Conservation (phyloP, 2,113 vertebrate genomes). For the Trogon surrucura region DNA sequence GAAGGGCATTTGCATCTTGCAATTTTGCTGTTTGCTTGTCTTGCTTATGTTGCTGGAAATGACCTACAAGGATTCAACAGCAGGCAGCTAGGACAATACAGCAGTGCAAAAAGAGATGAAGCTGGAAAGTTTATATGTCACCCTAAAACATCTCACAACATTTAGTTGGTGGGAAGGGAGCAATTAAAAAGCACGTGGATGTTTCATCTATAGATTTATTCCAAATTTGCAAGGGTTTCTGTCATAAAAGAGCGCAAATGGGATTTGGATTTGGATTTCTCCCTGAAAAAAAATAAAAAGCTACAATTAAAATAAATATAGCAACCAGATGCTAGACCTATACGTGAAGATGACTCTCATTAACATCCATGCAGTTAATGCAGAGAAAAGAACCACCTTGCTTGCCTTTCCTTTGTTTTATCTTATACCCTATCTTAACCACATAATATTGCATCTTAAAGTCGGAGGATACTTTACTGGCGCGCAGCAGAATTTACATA, state of each 20-base stretch:
- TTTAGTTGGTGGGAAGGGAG: background rate
- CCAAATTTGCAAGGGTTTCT: background rate
- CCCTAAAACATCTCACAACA: background rate
- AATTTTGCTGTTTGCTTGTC: constrained; percentile 63
- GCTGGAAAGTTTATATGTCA: constrained; percentile 24
- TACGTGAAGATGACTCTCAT: constrained; percentile 9
- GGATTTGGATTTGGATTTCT: background rate
- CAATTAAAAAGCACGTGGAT: constrained; percentile 2
- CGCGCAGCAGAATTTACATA: constrained; percentile 1
- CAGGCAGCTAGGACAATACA: constrained; percentile 11
- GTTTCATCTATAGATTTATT: constrained; percentile 19
- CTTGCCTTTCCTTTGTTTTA: constrained; percentile 37
- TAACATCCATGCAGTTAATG: constrained; percentile 33
- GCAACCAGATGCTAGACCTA: constrained; percentile 38
- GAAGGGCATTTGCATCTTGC: constrained; percentile 71
- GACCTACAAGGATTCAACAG: constrained; percentile 60
- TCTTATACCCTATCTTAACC: background rate
- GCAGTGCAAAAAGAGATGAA: constrained; percentile 18
- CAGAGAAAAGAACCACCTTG: constrained; percentile 25
- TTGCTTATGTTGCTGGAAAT: constrained; percentile 57
- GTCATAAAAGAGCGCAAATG: background rate
- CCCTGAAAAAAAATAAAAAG: background rate
- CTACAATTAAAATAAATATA: constrained; percentile 48
- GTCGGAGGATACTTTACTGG: background rate
- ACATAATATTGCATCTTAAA: background rate